Percentiles rank a stretch among this genome's conserved stretches.
Conservation (phyloP, 2,888 invertebrate species). For the Oscheius myriophilus region DNA sequence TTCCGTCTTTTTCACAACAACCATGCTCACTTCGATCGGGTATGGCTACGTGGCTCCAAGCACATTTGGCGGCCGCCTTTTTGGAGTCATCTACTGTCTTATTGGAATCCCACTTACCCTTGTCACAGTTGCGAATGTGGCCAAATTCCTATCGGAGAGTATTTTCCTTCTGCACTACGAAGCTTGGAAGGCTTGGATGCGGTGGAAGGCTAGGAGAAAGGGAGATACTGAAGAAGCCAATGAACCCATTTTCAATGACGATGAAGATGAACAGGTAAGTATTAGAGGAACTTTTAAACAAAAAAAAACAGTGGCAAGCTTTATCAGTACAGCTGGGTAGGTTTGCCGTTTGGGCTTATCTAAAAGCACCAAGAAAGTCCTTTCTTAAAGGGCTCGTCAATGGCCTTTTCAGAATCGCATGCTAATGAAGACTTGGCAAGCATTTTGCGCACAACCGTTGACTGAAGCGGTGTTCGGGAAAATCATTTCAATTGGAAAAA, state of each 20-base stretch:
- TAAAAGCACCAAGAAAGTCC: no score
- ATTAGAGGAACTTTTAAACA: no score
- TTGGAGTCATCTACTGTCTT: conserved; percentile 86
- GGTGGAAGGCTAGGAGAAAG: conserved; percentile 54
- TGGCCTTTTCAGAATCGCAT: no score
- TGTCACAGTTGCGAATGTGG: conserved; percentile 66
- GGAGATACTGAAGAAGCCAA: conserved; percentile 37
- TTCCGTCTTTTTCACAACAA: conserved; percentile 59
- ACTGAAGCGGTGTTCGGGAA: no score
- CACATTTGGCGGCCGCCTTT: conserved; percentile 79
- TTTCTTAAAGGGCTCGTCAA: no score
- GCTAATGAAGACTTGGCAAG: no score
- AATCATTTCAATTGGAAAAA: no score
- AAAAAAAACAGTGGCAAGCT: no score
- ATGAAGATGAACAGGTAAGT: conserved; percentile 64
- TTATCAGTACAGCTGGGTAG: no score
- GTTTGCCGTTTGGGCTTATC: no score
- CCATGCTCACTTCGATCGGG: conserved; percentile 62
- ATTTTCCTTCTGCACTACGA: conserved; percentile 66
- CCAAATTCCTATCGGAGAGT: conserved; percentile 67
- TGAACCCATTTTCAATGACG: conserved; percentile 62
- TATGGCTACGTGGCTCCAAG: conserved; percentile 67
- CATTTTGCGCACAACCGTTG: no score
- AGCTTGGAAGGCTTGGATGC: conserved; percentile 63
- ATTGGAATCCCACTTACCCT: conserved; percentile 73